Conservation (phyloP, 2,113 vertebrate species). For the Pterocles burchelli region DNA sequence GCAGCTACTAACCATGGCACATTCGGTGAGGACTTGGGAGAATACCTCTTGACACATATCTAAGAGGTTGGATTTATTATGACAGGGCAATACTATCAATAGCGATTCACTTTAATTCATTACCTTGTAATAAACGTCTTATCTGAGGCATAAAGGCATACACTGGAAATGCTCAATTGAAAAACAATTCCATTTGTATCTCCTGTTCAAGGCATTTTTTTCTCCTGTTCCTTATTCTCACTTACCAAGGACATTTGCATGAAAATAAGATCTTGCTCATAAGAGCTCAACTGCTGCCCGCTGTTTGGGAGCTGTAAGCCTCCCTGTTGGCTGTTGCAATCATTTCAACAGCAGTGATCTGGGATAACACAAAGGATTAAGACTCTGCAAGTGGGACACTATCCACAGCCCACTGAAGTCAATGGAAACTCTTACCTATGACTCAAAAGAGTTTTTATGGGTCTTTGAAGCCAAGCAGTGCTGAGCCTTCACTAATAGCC, state of each 20-base stretch:
- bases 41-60: not conserved
- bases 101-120: conserved; percentile 15
- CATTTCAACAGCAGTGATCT: conserved; percentile 22
- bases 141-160: conserved; percentile 26
- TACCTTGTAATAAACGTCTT: conserved; percentile 25
- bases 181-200: conserved; percentile 60
- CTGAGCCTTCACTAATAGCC: not conserved
- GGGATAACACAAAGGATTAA: conserved; percentile 8
- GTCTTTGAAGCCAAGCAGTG: not conserved
- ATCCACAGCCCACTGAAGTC: not conserved
- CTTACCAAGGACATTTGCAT: conserved; percentile 65
- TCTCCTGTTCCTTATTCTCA: conserved; percentile 36
- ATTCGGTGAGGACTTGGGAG: not conserved
- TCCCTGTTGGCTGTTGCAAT: conserved; percentile 2
- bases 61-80: conserved; percentile 29
- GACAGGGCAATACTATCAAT: conserved; percentile 5
- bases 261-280: conserved; percentile 56
- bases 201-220: conserved; percentile 19
- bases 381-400: not conserved
- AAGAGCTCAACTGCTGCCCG: conserved; percentile 59
- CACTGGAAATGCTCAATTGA: not conserved
- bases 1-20: not conserved
- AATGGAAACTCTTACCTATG: not conserved
- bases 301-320: conserved; percentile 21
- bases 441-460: not conserved